Conservation (phyloP, 2,888 invertebrate species). For the Dicycla oo region DNA sequence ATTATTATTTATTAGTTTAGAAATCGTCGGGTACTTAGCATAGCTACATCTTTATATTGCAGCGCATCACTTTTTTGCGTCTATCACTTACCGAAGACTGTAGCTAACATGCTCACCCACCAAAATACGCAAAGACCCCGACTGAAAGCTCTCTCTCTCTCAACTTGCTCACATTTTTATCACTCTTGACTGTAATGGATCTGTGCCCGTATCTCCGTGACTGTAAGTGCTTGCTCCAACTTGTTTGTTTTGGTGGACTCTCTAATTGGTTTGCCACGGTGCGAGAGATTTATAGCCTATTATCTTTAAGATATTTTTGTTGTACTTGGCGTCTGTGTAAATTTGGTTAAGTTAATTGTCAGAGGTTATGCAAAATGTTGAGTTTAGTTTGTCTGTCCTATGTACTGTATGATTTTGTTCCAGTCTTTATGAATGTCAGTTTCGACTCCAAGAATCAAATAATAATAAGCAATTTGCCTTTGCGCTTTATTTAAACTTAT, state of each 20-base stretch:
- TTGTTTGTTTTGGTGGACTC: conserved; percentile 51
- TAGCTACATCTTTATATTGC: no score
- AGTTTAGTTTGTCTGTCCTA: not conserved
- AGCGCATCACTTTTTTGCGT: not conserved
- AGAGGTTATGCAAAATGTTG: not conserved
- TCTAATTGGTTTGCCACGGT: conserved; percentile 48
- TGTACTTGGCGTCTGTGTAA: conserved; percentile 26
- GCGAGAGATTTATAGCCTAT: conserved; percentile 56
- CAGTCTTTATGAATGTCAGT: not conserved
- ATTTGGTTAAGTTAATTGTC: conserved; percentile 45
- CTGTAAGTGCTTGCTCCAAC: conserved; percentile 53
- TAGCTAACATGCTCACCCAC: conserved; percentile 1
- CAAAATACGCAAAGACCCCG: not conserved
- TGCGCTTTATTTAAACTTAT: no score
- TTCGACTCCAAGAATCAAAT: conserved; percentile 5
- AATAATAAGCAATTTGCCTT: not conserved
- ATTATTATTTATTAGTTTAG: no score
- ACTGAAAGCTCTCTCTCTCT: conserved; percentile 35
- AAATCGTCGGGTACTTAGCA: no score
- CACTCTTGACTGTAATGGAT: conserved; percentile 53
- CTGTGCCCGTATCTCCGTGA: conserved; percentile 42
- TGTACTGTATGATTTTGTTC: not conserved
- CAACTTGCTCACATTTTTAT: conserved; percentile 51
- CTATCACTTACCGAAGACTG: not conserved
- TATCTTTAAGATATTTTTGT: conserved; percentile 43